Evolutionary conservation across 2,113 vertebrate genomes (phyloP).

Genomic region (Lycocorax pyrrhopterus): DNA sequence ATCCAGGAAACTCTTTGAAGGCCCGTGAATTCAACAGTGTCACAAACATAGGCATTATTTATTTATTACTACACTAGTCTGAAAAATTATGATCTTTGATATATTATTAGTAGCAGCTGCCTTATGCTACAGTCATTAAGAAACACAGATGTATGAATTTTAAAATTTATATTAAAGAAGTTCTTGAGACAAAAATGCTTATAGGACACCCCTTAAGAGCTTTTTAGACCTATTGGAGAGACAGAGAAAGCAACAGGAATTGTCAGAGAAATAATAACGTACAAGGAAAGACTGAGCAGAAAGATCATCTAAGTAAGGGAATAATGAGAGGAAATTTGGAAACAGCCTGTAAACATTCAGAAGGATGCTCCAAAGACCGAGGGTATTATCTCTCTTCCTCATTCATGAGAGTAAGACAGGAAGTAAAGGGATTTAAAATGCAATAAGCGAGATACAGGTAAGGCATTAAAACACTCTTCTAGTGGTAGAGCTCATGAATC

Average conservation of each 20-base stretch:
- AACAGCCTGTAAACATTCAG: neutral
- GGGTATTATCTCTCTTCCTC: neutral
- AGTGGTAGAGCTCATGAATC: neutral
- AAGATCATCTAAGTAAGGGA: neutral
- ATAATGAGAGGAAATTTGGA: neutral
- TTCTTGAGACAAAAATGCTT: neutral
- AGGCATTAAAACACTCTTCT: neutral
- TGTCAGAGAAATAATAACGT: neutral
- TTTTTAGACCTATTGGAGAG: neutral
- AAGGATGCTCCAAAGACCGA: neutral
- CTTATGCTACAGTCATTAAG: neutral
- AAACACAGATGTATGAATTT: neutral
- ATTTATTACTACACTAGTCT: neutral
- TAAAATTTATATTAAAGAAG: neutral
- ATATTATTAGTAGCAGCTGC: neutral
- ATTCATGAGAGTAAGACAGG: neutral
- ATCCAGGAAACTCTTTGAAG: neutral
- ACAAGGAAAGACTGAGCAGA: neutral
- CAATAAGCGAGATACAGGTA: neutral
- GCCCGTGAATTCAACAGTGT: neutral
- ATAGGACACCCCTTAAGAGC: neutral
- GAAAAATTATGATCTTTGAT: neutral
- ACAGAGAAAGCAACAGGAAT: neutral
- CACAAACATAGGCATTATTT: neutral
- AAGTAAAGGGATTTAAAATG: neutral